Base-by-base conservation (phyloP, 2,888 invertebrate species). In the Entomobrya proxima region DNA sequence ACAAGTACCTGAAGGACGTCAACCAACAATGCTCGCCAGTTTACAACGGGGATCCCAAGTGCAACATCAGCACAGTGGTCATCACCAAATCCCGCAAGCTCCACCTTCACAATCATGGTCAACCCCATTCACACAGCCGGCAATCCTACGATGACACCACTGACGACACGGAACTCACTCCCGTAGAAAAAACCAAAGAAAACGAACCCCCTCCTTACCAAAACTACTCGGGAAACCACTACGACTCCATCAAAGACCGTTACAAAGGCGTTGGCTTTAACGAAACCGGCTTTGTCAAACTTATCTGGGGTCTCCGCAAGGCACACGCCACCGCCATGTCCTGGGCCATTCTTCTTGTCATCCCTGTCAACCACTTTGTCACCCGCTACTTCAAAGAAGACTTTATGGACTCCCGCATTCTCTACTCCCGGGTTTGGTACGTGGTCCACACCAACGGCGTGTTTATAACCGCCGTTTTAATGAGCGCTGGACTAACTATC, bases 301-400 rank as follows among this genome's bases (percentile, higher is more conserved):
- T 77, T 5, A 55, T 77, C 5, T 77, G 58, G 58, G 72, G 72
- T 27, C 15, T 72, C 15, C 55, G 76, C 24, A 18, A 58, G n/a
- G 83, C 69, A 18, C 83, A 84, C 24, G 83, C 58, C 0, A 21
- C 27, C 1, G 3, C 69, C 0, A 84, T 84, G 83, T 32, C 24
- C 15, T 7, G 76, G n/a, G 58, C 21, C 11, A 21, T 47, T 4
- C 32, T 84, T 9, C 47, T 84, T 11, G 7, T 77, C 5, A 11
- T 69, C 6, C 83, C 83, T 11, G 44, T 84, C 4, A 52, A 27
- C 40, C n/a, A 69, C 1, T 84, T 84, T 30, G 15, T 69, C 13
- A 84, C 47, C 7, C 76, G 83, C 21, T 84, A 84, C 69, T 77
- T 13, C 35, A 84, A 84, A 44, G 83, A 84, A 21, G 30, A 76